Conservation (phyloP, 2,888 invertebrate genomes). For the Dasysyrphus albostriatus region DNA sequence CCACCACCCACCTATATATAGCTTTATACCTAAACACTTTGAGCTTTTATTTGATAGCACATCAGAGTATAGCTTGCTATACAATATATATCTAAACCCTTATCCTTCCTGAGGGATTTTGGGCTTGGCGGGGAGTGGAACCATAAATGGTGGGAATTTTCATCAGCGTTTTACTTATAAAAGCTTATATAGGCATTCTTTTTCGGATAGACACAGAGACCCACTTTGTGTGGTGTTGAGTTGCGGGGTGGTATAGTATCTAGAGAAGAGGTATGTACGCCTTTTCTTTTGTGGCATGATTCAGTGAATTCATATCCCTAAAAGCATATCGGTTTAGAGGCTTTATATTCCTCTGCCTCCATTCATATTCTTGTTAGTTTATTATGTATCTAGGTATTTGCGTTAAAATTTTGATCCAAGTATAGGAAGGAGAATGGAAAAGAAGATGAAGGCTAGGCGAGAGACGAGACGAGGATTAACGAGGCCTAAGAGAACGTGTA, state of each 20-base stretch:
- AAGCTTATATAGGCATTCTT: conserved; percentile 33
- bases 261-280: background rate
- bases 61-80: too few relatives aligned
- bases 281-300: conserved; percentile 52
- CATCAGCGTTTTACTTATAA: conserved; percentile 57
- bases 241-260: background rate
- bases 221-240: background rate
- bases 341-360: conserved; percentile 35
- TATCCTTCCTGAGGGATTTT: background rate
- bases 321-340: conserved; percentile 62
- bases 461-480: background rate
- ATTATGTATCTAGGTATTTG: conserved; percentile 69
- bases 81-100: background rate
- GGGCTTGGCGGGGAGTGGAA: background rate
- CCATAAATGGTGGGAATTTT: conserved; percentile 29
- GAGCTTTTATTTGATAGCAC: conserved; percentile 35
- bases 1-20: background rate
- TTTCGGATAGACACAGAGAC: conserved; percentile 15
- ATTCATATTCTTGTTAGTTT: conserved; percentile 65
- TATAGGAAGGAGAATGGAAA: background rate
- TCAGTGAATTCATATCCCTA: conserved; percentile 58
- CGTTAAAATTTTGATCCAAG: conserved; percentile 50
- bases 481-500: conserved; percentile 42
- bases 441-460: too few relatives aligned
- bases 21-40: conserved; percentile 56